phyloP scores from a whole-genome alignment of 37 sponge, comb jelly and placozoan species.

The Oopsacas minuta region DNA sequence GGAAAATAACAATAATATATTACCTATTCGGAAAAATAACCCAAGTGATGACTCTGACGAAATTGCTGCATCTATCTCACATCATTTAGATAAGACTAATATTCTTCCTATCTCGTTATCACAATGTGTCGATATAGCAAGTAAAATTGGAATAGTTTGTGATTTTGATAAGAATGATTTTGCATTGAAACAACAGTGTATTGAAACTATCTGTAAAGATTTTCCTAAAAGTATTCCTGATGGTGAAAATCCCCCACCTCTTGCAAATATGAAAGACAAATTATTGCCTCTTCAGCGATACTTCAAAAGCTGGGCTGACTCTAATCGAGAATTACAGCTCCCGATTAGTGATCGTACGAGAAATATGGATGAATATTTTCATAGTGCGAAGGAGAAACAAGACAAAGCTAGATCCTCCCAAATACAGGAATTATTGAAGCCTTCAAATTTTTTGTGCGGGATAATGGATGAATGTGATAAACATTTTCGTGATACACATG shows the following conservation, averaged over 20 bases:
- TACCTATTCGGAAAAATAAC: background rate
- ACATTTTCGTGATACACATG: background rate
- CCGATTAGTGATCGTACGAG: background rate
- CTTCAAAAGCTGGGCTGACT: background rate
- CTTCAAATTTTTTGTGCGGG: background rate
- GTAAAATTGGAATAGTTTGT: background rate
- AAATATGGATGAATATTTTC: background rate
- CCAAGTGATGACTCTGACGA: background rate
- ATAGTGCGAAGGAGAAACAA: background rate
- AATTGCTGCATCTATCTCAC: background rate
- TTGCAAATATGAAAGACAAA: background rate
- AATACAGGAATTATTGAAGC: background rate
- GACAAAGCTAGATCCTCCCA: background rate
- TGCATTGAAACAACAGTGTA: background rate
- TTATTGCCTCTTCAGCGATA: slow-evolving; percentile 25
- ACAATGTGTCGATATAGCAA: slow-evolving; percentile 12
- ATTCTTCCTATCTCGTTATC: background rate
- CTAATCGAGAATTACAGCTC: background rate
- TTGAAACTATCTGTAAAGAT: background rate
- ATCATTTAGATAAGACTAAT: background rate
- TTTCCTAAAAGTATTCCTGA: background rate
- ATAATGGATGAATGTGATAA: background rate
- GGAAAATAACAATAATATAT: background rate
- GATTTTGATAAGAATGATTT: slow-evolving; percentile 22
- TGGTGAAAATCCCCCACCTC: background rate